Evolutionary conservation across 2,797 vertebrate species (phyloP), one percentile per base, ranked within the genome.

Genomic region (Pipistrellus pygmaeus): DNA sequence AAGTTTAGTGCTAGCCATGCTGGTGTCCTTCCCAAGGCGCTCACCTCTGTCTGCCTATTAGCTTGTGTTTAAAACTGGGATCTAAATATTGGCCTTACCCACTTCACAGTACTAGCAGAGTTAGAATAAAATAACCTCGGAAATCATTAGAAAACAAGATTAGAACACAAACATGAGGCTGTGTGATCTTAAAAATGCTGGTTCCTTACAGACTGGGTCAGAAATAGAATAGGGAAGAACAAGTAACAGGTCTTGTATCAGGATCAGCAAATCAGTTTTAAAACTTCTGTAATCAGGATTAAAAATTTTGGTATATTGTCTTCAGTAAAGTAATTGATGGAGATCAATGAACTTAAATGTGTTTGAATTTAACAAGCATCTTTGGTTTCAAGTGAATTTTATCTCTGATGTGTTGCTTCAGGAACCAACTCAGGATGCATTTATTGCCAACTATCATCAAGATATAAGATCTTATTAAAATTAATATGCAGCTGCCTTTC

Each of bases 401-500:
- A 46, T 53, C 30, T 90, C 35, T 38, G 73, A 11, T 23, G 5
- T 60, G 25, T 82, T 88, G 41, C 62, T 87, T 32, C 30, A 64
- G 57, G 72, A 51, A 20, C 32, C 48, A 84, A 15, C 48, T 87
- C 66, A 60, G 32, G 21, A 13, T 51, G 13, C 8, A 23, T 87
- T 84, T 51, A 77, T n/a, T 55, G 57, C 41, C 41, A 53, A 27
- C 81, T 41, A 85, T 72, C 38, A 91, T 66, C 30, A 76, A 72
- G 35, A 48, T 69, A 48, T 32, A 83, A 77, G 57, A 57, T 72
- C n/a, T 44, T 96, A 69, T n/a, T 88, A 44, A 94, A 90, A 82
- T 82, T 66, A 72, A 48, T 35, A 57, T 9, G 5, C 20, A 82
- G 25, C 60, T 85, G 27, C 30, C 91, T 93, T 86, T 84, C 23